Percentiles rank a stretch among this genome's conserved stretches.
These are phyloP conservation scores for Habrosyne pyritoides DNA, from an alignment of 2,888 invertebrate species.

Conservation along the genomic window DNA sequence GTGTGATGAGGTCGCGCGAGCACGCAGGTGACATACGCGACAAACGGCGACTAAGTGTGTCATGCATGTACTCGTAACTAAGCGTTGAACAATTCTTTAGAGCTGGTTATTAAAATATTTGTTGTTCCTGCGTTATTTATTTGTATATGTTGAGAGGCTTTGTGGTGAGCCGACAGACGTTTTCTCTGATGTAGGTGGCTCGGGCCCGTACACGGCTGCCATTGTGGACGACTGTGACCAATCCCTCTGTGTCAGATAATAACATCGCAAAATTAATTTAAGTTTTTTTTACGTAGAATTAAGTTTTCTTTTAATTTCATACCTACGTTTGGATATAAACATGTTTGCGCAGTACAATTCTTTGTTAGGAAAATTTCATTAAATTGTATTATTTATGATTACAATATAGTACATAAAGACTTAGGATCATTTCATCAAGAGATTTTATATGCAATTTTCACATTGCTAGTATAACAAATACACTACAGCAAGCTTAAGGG, in stretches of 20 bases:
- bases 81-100: conserved; percentile 75
- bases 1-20: conserved; percentile 20
- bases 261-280: conserved; percentile 65
- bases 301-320: background rate
- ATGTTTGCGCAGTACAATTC: background rate
- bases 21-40: conserved; percentile 58
- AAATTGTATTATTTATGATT: too few species aligned
- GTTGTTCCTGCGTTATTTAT: conserved; percentile 81
- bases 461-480: too few species aligned
- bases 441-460: too few species aligned
- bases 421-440: too few species aligned
- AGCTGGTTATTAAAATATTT: conserved; percentile 83
- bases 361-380: background rate
- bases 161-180: conserved; percentile 66
- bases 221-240: conserved; percentile 73
- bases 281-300: conserved; percentile 32
- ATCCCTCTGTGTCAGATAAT: conserved; percentile 68
- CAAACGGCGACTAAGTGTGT: conserved; percentile 51
- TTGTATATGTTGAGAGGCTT: conserved; percentile 75
- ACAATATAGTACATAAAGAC: too few species aligned
- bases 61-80: conserved; percentile 67
- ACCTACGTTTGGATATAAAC: background rate
- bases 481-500: too few species aligned
- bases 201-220: conserved; percentile 43
- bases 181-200: conserved; percentile 63